Conservation (phyloP, 2,888 invertebrate species). For the Acanthosepion lycidas region DNA sequence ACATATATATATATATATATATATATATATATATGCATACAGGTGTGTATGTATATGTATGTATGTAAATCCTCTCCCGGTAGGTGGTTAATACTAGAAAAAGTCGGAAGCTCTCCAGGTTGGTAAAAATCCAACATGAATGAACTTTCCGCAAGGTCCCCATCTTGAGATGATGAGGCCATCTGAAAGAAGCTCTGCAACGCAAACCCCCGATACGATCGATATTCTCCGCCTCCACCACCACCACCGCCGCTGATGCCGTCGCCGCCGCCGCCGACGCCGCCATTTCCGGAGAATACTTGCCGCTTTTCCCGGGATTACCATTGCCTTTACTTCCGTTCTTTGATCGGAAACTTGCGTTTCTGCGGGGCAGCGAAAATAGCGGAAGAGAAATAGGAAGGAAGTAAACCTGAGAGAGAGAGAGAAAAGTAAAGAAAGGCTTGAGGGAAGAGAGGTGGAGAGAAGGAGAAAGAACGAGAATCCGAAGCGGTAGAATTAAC, state of each 20-base stretch:
- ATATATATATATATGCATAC: not conserved
- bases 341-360: not conserved
- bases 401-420: too few relatives aligned
- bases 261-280: not conserved
- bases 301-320: slow-evolving; percentile 1
- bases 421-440: too few relatives aligned
- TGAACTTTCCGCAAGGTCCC: not conserved
- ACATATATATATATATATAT: not conserved
- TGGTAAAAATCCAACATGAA: not conserved
- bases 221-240: not conserved
- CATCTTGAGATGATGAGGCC: not conserved
- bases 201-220: not conserved
- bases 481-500: too few relatives aligned
- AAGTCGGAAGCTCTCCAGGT: not conserved
- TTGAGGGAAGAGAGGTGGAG: too few relatives aligned
- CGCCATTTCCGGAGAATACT: not conserved
- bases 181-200: not conserved
- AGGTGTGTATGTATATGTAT: not conserved
- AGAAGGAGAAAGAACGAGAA: too few relatives aligned
- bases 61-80: not conserved
- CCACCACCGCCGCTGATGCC: too few relatives aligned
- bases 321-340: not conserved
- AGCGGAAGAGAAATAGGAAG: not conserved
- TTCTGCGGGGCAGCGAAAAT: not conserved
- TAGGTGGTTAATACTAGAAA: not conserved